Evolutionary conservation across 1,140 invertebrate genomes (phyloP).

Genomic region (Drosophila murphyi): DNA sequence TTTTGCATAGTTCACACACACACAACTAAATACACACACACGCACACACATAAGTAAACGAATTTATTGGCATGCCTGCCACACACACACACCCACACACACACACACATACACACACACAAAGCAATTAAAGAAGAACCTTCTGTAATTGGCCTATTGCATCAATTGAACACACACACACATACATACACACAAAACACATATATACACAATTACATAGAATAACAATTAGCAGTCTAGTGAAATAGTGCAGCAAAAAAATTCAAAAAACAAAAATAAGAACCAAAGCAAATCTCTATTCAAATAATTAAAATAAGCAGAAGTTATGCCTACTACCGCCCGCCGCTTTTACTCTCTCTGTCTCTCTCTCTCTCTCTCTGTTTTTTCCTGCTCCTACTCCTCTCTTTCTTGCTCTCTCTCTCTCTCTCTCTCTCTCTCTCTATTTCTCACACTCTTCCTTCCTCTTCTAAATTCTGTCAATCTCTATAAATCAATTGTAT

Average conservation of each 20-base stretch:
- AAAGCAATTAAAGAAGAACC: conserved; percentile 15
- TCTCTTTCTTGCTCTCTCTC: conserved; percentile 21
- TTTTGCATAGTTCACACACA: conserved; percentile 73
- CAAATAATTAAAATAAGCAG: conserved; percentile 53
- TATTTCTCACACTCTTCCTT: conserved; percentile 37
- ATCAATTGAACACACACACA: conserved; percentile 12
- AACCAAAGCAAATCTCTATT: conserved; percentile 31
- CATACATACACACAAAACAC: conserved; percentile 28
- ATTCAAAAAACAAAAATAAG: conserved; percentile 40
- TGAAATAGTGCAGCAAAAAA: conserved; percentile 60
- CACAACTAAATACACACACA: conserved; percentile 9
- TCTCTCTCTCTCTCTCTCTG: conserved; percentile 55
- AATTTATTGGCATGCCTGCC: conserved; percentile 31
- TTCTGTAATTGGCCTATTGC: not conserved
- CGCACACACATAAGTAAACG: conserved; percentile 21
- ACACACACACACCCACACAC: conserved; percentile 19
- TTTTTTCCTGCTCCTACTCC: conserved; percentile 28
- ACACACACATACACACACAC: too few species aligned
- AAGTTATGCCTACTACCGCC: conserved; percentile 79
- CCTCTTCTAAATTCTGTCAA: conserved; percentile 43
- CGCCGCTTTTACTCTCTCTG: conserved; percentile 74
- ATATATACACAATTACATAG: conserved; percentile 31
- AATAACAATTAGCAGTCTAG: conserved; percentile 58
- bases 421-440: conserved; percentile 51
- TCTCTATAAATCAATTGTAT: conserved; percentile 46